Evolutionary conservation across 1,140 invertebrate species (phyloP), one percentile per base, ranked within the genome.

Genomic region (Hylyphantes graminicola): DNA sequence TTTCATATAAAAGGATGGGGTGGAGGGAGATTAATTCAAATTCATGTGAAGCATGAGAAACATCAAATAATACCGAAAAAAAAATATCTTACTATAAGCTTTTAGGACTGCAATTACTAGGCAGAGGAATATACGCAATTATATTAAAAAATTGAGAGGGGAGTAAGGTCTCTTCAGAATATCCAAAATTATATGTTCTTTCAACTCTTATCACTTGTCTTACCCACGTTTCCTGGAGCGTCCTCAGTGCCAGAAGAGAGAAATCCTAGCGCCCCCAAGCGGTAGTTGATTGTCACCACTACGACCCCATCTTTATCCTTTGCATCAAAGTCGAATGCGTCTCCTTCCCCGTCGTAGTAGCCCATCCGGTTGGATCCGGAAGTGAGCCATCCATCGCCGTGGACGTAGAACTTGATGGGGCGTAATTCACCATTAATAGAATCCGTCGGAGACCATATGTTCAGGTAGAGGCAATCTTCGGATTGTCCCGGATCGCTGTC

Each of bases 391-490:
- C 55, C 72, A n/a, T 55, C 72, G 54, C 21, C 64, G 19, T 12
- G 19, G 8, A 70, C 54, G 50, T 51, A 70, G 19, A 70, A 70
- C 2, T 53, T 53, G 15, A 70, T 48, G 17, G 68, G 50, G 15
- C n/a, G 15, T 11, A 35, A 35, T 4, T 51, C 54, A 53, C 68
- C 68, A 2, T 15, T 9, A 53, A 17, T 70, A 7, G 68, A 48
- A 17, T 53, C n/a, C 3, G 54, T 53, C 12, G 68, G 68, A 10
- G 68, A 5, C 85, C 87, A 90, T 54, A 90, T 80, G 85, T 91
- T 90, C n/a, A 90, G 82, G 85, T 90, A 91, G 4, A 90, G 87
- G 81, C 90, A 90, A 72, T 90, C 90, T 84, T 90, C 90, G 53
- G 54, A 82, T 68, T 65, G 35, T 10, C 50, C 50, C 11, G 50